These are phyloP conservation scores for Mus spicilegus DNA, from an alignment of 2,113 vertebrate species.

Conservation along the genomic window DNA sequence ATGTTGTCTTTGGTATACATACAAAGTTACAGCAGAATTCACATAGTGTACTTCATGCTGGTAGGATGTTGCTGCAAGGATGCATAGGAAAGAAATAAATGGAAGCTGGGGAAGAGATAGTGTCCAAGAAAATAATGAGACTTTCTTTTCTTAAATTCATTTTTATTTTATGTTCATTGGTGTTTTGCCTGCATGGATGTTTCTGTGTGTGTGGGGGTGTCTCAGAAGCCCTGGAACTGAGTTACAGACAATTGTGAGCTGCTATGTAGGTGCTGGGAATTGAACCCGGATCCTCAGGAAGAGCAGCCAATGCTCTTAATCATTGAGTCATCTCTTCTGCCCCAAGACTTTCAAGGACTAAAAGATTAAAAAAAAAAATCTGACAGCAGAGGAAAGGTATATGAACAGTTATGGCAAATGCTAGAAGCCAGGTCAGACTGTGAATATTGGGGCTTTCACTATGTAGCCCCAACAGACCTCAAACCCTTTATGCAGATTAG, in stretches of 20 bases:
- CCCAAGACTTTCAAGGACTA: conserved; percentile 43
- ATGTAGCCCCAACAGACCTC: background rate
- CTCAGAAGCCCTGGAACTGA: background rate
- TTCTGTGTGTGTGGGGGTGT: background rate
- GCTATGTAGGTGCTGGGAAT: background rate
- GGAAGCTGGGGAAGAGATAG: conserved; percentile 3
- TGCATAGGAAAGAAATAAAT: conserved; percentile 27
- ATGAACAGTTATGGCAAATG: background rate
- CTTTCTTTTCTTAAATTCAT: background rate
- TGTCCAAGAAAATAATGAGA: conserved; percentile 14
- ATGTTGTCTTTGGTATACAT: background rate
- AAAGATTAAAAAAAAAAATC: conserved; percentile 53
- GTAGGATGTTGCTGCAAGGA: background rate
- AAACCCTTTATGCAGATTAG: background rate
- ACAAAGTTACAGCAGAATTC: conserved; percentile 29
- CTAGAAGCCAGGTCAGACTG: background rate
- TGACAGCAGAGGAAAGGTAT: background rate
- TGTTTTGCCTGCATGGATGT: background rate
- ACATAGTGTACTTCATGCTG: background rate
- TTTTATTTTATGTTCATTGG: background rate
- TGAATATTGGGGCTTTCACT: background rate
- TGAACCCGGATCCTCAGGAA: background rate
- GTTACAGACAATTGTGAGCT: background rate
- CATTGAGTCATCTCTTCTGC: background rate
- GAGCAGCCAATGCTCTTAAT: background rate